Conservation (phyloP, 2,113 vertebrate species). For the Myotis davidii region DNA sequence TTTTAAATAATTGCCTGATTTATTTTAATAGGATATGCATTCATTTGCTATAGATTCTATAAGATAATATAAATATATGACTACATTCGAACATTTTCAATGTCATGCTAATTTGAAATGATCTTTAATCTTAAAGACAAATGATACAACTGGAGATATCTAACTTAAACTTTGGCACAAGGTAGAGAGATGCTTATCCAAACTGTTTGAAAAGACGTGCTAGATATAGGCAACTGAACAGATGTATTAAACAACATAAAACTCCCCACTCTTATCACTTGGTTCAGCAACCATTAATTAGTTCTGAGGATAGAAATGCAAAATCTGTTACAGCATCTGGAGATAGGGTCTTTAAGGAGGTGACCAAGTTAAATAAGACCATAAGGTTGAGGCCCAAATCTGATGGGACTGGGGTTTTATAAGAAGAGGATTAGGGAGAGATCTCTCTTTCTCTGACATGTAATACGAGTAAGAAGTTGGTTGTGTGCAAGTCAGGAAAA, state of each 20-base stretch:
- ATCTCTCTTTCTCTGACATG: not conserved
- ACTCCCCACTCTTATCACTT: not conserved
- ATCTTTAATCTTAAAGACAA: rapidly evolving
- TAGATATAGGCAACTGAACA: not conserved
- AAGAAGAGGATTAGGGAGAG: not conserved
- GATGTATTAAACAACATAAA: not conserved
- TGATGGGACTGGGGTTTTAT: not conserved
- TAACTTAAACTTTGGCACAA: rapidly evolving
- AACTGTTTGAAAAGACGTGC: not conserved
- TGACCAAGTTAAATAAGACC: not conserved
- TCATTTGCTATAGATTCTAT: not conserved
- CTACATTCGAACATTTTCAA: not conserved
- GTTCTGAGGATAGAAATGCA: not conserved
- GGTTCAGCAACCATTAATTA: not conserved
- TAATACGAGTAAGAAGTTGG: not conserved
- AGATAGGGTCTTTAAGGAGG: not conserved
- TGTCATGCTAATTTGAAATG: not conserved
- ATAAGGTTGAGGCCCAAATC: too few relatives aligned
- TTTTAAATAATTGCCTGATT: not conserved
- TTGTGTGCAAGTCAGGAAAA: rapidly evolving
- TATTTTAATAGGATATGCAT: too few relatives aligned
- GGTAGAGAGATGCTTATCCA: not conserved
- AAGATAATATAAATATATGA: not conserved
- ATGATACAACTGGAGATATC: rapidly evolving
- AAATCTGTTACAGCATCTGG: not conserved